Base-by-base conservation (phyloP, 2,113 vertebrate species). In the Triplophysa dalaica region DNA sequence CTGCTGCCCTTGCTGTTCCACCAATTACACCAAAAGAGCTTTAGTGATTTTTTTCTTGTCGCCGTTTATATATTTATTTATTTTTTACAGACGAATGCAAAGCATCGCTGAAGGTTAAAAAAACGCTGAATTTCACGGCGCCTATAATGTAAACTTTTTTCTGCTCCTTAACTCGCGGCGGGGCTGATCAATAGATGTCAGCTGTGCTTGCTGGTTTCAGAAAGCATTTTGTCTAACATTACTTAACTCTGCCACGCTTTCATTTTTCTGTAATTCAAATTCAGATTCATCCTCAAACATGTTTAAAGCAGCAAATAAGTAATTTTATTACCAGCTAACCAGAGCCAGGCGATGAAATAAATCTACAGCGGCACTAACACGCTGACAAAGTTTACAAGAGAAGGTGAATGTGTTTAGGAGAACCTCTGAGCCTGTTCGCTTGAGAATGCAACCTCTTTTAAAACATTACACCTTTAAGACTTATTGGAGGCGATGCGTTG, bases 1-100 rank as follows among this genome's bases (percentile, higher is more conserved):
- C 90, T 94, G 93, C 93, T 94, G 93, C 89, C 91, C 87, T 94
- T 94, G 93, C 93, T 92, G 88, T 94, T 93, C 90, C 91, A 89
- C 89, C 93, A 93, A 94, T 94, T 94, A 94, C 89, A 88, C 89
- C 92, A 91, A 93, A 93, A 94, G 91, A 93, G 93, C 91, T 91
- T 93, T 91, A 92, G 90, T 67, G 90, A 92, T 92, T 92, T 90
- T 90, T 88, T 79, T 58, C 69, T 74, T 54, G 64, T 26, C 24
- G n/a, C 19, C 63, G 29, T 70, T 75, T 61, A 75, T 65, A 90
- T 90, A 89, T 92, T 91, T 91, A 92, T 90, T 90, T 92, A 90
- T 92, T 92, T 92, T 92, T 92, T 81, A 89, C 88, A 90, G 88
- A 87, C 80, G 79, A 90, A 91, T 91, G 88, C 90, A 90, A 90